These are phyloP conservation scores for Thamnaconus septentrionalis DNA, from an alignment of 2,113 vertebrate species.

Conservation along the genomic window DNA sequence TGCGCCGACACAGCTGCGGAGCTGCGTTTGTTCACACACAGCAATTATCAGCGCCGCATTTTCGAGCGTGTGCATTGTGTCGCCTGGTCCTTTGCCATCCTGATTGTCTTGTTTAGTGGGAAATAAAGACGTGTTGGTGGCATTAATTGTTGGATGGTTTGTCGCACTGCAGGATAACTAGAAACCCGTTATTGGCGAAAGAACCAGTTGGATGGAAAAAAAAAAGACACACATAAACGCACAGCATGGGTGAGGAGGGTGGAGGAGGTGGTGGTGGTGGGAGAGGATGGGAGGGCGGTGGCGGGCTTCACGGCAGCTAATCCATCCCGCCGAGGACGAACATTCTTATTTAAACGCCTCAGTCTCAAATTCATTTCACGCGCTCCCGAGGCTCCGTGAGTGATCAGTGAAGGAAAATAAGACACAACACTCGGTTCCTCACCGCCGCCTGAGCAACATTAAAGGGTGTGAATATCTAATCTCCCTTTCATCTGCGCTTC, in stretches of 20 bases:
- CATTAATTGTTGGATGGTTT: conserved; percentile 22
- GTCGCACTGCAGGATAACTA: conserved; percentile 2
- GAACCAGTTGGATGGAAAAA: conserved; percentile 20
- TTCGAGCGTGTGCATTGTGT: conserved; percentile 17
- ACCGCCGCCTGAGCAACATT: conserved; percentile 43
- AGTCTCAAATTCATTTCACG: conserved; percentile 63
- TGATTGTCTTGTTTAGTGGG: conserved; percentile 37
- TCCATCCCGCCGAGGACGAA: conserved; percentile 42
- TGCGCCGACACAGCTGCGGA: not conserved
- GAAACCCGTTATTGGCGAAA: conserved; percentile 24
- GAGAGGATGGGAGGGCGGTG: too few species aligned
- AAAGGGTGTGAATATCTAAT: conserved; percentile 56
- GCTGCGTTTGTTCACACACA: conserved; percentile 6
- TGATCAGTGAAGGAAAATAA: conserved; percentile 50
- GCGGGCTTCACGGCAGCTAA: conserved; percentile 21
- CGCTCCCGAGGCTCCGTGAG: conserved; percentile 40
- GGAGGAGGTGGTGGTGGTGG: too few species aligned
- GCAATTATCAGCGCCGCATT: conserved; percentile 17
- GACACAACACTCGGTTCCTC: conserved; percentile 39
- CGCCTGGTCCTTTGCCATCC: conserved; percentile 14
- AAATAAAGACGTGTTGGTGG: conserved; percentile 21
- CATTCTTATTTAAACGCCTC: conserved; percentile 54
- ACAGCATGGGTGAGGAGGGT: conserved; percentile 21
- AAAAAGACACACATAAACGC: not conserved
- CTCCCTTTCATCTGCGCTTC: conserved; percentile 39